Evolutionary conservation across 2,888 invertebrate genomes (phyloP).

Genomic region (Lamproptera curius): DNA sequence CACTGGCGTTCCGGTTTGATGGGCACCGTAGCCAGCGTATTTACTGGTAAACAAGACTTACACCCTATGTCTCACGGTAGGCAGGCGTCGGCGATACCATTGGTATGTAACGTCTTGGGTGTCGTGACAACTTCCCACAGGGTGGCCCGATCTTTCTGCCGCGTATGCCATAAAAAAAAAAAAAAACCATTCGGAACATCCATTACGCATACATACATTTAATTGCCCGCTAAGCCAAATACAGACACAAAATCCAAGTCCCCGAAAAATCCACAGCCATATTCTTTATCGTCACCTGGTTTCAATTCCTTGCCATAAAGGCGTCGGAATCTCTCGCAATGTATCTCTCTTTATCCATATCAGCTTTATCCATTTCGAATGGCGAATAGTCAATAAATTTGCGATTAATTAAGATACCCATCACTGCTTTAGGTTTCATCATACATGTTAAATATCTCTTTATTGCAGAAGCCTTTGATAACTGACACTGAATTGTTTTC

Average conservation of each 20-base stretch:
- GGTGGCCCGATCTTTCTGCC: too few species aligned
- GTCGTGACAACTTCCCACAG: too few species aligned
- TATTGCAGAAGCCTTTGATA: slow-evolving; percentile 66
- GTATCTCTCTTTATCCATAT: slow-evolving; percentile 24
- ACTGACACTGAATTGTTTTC: slow-evolving; percentile 54
- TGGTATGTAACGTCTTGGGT: too few species aligned
- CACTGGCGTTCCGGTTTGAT: too few species aligned
- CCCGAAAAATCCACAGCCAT: not conserved
- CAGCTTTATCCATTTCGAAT: slow-evolving; percentile 24
- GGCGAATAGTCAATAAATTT: slow-evolving; percentile 33
- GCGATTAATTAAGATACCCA: slow-evolving; percentile 32
- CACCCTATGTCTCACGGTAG: too few species aligned
- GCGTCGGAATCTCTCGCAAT: slow-evolving; percentile 10
- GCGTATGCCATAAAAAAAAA: too few species aligned
- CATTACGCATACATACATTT: slow-evolving; percentile 25
- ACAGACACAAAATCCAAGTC: slow-evolving; percentile 27
- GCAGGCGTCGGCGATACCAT: too few species aligned
- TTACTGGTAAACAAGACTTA: too few species aligned
- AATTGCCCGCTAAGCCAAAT: slow-evolving; percentile 29
- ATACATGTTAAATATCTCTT: slow-evolving; percentile 53
- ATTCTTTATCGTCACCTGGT: not conserved
- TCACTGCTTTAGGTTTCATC: slow-evolving; percentile 33
- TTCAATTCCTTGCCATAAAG: not conserved
- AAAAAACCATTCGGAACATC: slow-evolving; percentile 37
- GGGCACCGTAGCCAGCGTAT: too few species aligned